Evolutionary conservation across 2,113 vertebrate genomes (phyloP).

Genomic region (Pedetes capensis): DNA sequence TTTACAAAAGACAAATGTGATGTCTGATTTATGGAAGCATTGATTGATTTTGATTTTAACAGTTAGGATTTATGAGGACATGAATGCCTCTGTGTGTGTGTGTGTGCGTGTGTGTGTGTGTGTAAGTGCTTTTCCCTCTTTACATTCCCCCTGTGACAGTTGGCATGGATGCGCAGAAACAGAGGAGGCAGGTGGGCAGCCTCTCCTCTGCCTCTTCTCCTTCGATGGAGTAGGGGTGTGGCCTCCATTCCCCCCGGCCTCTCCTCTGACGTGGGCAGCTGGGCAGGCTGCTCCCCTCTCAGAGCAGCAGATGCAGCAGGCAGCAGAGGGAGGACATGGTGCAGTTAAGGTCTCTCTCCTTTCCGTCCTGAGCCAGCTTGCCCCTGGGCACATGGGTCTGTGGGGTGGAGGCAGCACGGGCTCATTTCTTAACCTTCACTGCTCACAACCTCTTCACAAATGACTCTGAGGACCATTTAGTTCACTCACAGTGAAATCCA

Average conservation of each 20-base stretch:
- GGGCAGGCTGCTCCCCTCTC: background rate
- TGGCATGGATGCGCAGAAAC: background rate
- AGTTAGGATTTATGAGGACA: slow-evolving; percentile 48
- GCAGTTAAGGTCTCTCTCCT: background rate
- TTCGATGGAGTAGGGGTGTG: background rate
- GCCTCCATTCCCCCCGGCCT: background rate
- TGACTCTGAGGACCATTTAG: background rate
- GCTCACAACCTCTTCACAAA: background rate
- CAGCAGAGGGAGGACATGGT: background rate
- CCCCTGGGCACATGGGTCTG: background rate
- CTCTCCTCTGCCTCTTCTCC: background rate
- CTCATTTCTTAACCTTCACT: background rate
- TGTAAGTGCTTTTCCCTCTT: background rate
- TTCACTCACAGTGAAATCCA: background rate
- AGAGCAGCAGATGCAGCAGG: background rate
- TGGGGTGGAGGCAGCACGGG: background rate
- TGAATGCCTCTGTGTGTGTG: background rate
- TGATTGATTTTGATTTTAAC: background rate
- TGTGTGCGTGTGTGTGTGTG: background rate
- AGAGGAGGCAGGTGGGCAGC: background rate
- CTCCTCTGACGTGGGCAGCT: background rate
- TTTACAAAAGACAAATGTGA: background rate
- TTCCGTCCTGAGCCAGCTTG: background rate
- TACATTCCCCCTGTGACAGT: background rate
- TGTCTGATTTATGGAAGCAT: slow-evolving; percentile 31